A percentile compares a stretch with the other conserved stretches of the same genome.
Conservation (phyloP, 2,888 invertebrate species). For the Scrobipalpa costella region DNA sequence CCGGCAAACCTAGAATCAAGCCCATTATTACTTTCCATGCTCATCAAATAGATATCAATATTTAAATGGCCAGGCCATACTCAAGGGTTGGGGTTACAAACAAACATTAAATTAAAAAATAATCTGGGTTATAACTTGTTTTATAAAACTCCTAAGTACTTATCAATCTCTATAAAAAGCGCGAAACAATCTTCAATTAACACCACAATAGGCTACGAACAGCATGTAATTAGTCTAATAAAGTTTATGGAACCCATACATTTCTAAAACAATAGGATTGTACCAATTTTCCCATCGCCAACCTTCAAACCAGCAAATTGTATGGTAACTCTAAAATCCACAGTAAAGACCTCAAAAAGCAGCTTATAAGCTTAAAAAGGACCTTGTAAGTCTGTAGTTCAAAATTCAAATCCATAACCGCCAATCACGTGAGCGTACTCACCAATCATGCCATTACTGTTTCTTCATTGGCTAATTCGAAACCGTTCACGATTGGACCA, state of each 20-base stretch:
- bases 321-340: neutral
- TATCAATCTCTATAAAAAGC: neutral
- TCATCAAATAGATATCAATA: no score
- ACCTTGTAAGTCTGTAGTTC: neutral
- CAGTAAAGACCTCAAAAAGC: neutral
- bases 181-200: neutral
- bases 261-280: neutral
- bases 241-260: neutral
- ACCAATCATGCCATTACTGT: conserved; percentile 21
- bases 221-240: conserved; percentile 1
- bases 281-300: conserved; percentile 1
- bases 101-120: no score
- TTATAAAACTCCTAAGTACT: no score
- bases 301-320: neutral
- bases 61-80: no score
- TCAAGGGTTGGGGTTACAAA: no score
- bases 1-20: no score
- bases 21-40: no score
- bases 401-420: conserved; percentile 22
- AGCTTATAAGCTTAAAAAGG: neutral
- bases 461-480: conserved; percentile 19
- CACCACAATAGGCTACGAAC: neutral
- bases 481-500: conserved; percentile 18
- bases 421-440: conserved; percentile 22
- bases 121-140: no score